Evolutionary conservation across 1,140 invertebrate species (phyloP), one percentile per base, ranked within the genome.

Genomic region (Araneus ventricosus): DNA sequence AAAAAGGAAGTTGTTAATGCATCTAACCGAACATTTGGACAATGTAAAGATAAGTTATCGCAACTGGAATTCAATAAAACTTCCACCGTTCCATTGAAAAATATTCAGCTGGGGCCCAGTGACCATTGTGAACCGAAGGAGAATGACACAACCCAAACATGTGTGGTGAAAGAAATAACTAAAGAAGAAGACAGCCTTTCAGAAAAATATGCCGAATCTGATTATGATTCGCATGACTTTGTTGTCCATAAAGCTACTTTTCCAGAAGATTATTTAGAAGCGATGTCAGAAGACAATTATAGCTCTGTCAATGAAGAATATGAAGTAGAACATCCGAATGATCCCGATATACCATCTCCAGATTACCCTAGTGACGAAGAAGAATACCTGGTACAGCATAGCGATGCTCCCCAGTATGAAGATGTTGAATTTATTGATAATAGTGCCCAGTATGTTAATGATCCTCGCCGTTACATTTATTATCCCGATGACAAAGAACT

Each of bases 221-320:
- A 93, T 45, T 93, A 93, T 57, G 92, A 89, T 67, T 89, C 92
- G 88, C 94, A 94, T 80, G 94, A 94, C 39, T 94, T 94, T 88
- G 90, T 94, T 27, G 93, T 94, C 34, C 93, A 94, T 41, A 94
- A 92, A 88, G 86, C 89, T 27, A 90, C 24, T 61, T 93, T 93
- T 90, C 59, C 88, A 5, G 93, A 93, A 22, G 89, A 94, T 70
- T 92, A 88, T 34, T 41, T 88, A 27, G 93, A 94, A 88, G 93
- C 41, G 17, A 90, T 93, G 88, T 90, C 82, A 0, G 88, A 93
- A 67, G 92, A 93, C 57, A 90, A 86, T 70, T 93, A 90, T 59
- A 93, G 88, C 57, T 93, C 88, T 59, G 63, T 93, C 52, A 93
- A 86, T 34, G 93, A 90, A 24, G 93, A 93, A n/a, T 90, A 86